Percentiles rank a stretch among this genome's conserved stretches.
phyloP scores from a whole-genome alignment of 2,888 invertebrate genomes.

The Sialis lutaria region DNA sequence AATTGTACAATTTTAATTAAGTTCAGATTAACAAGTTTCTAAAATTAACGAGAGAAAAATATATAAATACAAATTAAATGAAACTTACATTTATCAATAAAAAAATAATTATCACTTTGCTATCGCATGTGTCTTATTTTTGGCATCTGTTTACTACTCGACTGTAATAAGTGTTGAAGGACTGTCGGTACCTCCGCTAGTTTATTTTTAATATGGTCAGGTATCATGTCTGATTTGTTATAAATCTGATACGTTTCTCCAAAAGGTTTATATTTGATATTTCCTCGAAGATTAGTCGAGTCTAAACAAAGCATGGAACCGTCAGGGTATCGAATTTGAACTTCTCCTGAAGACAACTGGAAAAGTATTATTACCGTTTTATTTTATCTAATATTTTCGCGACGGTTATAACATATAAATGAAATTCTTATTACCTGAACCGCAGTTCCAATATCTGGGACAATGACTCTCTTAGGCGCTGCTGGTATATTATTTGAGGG shows the following conservation, averaged over 20 bases:
- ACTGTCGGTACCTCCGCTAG: conserved; percentile 3
- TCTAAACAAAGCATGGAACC: conserved; percentile 3
- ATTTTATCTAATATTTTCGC: background rate
- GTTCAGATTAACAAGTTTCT: too few relatives aligned
- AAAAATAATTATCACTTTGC: too few relatives aligned
- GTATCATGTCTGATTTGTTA: background rate
- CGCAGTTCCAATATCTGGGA: conserved; percentile 5
- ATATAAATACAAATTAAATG: too few relatives aligned
- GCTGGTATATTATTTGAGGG: background rate
- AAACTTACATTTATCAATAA: too few relatives aligned
- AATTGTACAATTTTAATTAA: too few relatives aligned
- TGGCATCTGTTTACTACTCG: background rate
- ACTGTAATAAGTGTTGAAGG: conserved; percentile 3
- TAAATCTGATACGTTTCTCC: background rate
- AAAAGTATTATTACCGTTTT: background rate
- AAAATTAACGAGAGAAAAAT: too few relatives aligned
- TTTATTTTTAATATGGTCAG: conserved; percentile 1
- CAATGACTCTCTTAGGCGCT: conserved; percentile 1
- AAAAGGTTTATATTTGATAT: background rate
- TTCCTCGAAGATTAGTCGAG: background rate
- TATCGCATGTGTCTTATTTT: too few relatives aligned
- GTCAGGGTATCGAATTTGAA: conserved; percentile 5
- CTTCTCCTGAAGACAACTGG: conserved; percentile 4
- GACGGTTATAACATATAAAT: background rate
- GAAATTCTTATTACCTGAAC: conserved; percentile 1